Percentiles rank a stretch among this genome's conserved stretches.
Evolutionary conservation across 23 tunicate species (phyloP).

Genomic region (Botrylloides violaceus): DNA sequence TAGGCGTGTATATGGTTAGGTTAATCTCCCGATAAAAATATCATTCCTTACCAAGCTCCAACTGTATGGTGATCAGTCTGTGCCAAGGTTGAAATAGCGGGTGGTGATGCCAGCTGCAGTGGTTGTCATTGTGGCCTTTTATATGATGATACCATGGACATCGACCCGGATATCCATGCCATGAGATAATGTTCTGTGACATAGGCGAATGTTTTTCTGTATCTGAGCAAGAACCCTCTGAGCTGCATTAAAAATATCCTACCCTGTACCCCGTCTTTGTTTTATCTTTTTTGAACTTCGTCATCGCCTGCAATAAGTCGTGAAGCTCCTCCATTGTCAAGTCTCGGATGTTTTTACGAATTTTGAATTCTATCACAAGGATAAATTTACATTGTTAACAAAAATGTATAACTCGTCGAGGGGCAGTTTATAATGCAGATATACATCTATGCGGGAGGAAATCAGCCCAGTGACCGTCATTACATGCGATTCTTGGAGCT

Average conservation of each 20-base stretch:
- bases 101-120: conserved; percentile 65
- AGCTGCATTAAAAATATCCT: background rate
- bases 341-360: conserved; percentile 28
- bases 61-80: conserved; percentile 32
- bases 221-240: background rate
- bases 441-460: too few relatives aligned
- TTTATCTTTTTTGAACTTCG: conserved; percentile 36
- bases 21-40: too few relatives aligned
- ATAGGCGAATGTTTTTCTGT: background rate
- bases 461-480: too few relatives aligned
- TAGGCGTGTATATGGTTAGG: too few relatives aligned
- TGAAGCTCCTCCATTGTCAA: conserved; percentile 27
- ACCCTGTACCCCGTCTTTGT: conserved; percentile 27
- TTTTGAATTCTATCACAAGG: conserved; percentile 21
- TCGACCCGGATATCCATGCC: conserved; percentile 66
- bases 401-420: too few relatives aligned
- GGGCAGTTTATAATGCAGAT: too few relatives aligned
- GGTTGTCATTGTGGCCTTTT: conserved; percentile 23
- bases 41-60: conserved; percentile 34
- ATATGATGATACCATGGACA: conserved; percentile 46
- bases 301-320: conserved; percentile 44
- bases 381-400: too few relatives aligned
- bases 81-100: conserved; percentile 56
- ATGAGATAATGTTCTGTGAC: conserved; percentile 29
- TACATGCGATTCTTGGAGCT: too few relatives aligned